Conservation (phyloP, 2,113 vertebrate genomes). For the Bucco capensis region DNA sequence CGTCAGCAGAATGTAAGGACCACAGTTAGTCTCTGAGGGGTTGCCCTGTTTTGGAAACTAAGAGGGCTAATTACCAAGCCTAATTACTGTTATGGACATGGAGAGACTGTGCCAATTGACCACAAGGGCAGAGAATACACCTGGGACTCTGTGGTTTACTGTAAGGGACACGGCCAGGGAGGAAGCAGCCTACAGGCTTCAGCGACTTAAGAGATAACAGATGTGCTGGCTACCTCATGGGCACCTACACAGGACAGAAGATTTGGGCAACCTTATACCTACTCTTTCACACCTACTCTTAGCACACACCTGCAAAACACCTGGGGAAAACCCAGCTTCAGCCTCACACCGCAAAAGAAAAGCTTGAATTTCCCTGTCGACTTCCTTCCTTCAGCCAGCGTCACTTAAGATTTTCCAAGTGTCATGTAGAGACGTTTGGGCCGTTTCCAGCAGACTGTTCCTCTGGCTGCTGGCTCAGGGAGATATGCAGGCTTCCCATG, state of each 20-base stretch:
- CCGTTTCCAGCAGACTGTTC: conserved; percentile 36
- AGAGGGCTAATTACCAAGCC: background rate
- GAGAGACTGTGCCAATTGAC: background rate
- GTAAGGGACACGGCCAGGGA: background rate
- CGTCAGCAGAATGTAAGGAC: background rate
- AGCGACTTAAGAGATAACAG: background rate
- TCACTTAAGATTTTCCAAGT: conserved; percentile 23
- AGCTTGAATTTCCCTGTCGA: background rate
- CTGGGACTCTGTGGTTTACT: background rate
- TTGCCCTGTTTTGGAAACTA: background rate
- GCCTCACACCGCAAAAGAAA: background rate
- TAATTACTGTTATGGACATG: background rate
- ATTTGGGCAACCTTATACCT: background rate
- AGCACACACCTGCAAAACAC: background rate
- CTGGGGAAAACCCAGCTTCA: background rate
- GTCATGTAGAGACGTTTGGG: background rate
- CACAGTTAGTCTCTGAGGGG: background rate
- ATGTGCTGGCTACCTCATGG: background rate
- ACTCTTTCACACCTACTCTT: background rate
- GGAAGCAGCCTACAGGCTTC: background rate
- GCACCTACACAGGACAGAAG: background rate
- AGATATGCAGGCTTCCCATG: conserved; percentile 64
- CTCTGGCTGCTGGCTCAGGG: background rate
- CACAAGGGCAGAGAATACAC: conserved; percentile 19
- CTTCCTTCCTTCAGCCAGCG: background rate